phyloP scores from a whole-genome alignment of 2,888 invertebrate genomes.

The Malthinus seriepunctatus region DNA sequence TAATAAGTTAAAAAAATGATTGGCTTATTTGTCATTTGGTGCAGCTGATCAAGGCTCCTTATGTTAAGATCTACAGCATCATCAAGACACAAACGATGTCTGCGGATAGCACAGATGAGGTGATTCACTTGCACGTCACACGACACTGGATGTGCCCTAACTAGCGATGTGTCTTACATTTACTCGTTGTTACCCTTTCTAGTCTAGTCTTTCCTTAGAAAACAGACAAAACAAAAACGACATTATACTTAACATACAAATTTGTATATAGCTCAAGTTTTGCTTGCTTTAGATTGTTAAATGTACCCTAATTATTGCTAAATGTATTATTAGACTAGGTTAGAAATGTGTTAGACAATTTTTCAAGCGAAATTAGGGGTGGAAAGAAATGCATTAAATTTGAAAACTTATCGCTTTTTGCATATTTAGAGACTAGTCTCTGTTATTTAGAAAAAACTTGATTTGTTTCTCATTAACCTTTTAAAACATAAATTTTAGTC shows the following conservation, averaged over 20 bases:
- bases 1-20: slow-evolving; percentile 10
- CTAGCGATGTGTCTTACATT: slow-evolving; percentile 21
- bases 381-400: too few species aligned
- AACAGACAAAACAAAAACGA: slow-evolving; percentile 1
- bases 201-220: slow-evolving; percentile 25
- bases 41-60: slow-evolving; percentile 95
- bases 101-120: slow-evolving; percentile 61
- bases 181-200: slow-evolving; percentile 15
- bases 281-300: slow-evolving; percentile 22
- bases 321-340: slow-evolving; percentile 20
- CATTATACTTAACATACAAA: not conserved
- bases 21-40: slow-evolving; percentile 35
- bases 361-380: not conserved
- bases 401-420: too few species aligned
- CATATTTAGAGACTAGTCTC: too few species aligned
- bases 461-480: too few species aligned
- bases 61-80: slow-evolving; percentile 95
- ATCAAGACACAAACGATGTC: slow-evolving; percentile 89
- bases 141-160: slow-evolving; percentile 24
- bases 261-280: slow-evolving; percentile 10
- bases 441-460: too few species aligned
- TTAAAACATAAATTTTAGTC: too few species aligned
- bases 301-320: slow-evolving; percentile 4
- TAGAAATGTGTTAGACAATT: slow-evolving; percentile 13
- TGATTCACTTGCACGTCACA: slow-evolving; percentile 42